Conservation (phyloP, 2,888 invertebrate genomes). For the Agonopterix heracliana region DNA sequence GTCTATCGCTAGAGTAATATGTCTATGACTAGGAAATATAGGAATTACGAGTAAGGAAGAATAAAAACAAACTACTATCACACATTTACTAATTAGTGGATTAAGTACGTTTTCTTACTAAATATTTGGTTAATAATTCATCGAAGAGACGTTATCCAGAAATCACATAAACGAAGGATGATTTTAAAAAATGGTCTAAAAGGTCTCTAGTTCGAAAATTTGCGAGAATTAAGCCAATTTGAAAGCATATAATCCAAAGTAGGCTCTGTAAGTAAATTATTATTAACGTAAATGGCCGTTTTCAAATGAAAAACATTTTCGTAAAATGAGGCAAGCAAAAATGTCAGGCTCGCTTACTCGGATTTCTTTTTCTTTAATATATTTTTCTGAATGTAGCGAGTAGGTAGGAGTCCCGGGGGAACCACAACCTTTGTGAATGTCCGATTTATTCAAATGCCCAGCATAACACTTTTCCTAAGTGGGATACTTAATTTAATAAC, state of each 20-base stretch:
- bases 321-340: background rate
- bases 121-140: too few relatives aligned
- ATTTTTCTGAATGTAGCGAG: background rate
- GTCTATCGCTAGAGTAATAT: too few relatives aligned
- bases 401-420: background rate
- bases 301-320: constrained; percentile 2
- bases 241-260: background rate
- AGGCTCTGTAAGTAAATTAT: background rate
- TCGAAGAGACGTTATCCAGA: too few relatives aligned
- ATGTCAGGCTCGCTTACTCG: background rate
- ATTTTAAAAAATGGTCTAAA: too few relatives aligned
- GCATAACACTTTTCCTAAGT: background rate
- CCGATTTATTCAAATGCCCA: constrained; percentile 5
- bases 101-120: too few relatives aligned
- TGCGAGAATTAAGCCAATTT: background rate
- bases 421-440: constrained; percentile 3
- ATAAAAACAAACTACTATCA: too few relatives aligned
- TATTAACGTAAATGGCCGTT: background rate
- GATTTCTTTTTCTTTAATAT: constrained; percentile 7
- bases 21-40: too few relatives aligned
- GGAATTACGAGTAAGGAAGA: too few relatives aligned
- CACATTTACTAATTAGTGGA: too few relatives aligned
- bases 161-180: too few relatives aligned
- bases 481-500: constrained; percentile 3
- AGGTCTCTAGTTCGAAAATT: too few relatives aligned